A percentile compares a stretch with the other conserved stretches of the same genome.
phyloP scores from a whole-genome alignment of 2,888 invertebrate genomes.

The Macrostomum cliftonense region DNA sequence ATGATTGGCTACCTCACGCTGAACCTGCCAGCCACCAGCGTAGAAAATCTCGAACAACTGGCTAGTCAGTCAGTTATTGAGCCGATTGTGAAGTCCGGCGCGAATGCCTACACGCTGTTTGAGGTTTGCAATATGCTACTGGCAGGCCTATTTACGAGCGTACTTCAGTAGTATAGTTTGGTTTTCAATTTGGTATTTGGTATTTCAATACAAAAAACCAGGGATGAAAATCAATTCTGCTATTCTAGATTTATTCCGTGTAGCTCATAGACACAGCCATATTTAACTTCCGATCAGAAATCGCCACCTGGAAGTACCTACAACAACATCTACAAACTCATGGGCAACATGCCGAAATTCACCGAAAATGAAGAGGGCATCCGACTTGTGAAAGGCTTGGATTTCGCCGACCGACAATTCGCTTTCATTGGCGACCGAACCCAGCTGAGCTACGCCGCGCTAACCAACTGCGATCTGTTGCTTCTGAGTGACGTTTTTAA shows the following conservation, averaged over 20 bases:
- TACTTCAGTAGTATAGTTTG: too few species aligned
- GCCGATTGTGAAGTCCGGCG: constrained; percentile 15
- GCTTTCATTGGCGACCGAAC: not conserved
- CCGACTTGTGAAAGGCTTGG: not conserved
- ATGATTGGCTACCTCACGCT: constrained; percentile 18
- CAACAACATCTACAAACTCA: not conserved
- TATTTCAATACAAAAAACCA: too few species aligned
- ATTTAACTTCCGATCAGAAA: too few species aligned
- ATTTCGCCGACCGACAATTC: not conserved
- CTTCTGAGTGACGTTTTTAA: constrained; percentile 7
- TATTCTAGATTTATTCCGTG: too few species aligned
- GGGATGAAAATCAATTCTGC: too few species aligned
- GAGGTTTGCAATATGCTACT: constrained; percentile 4
- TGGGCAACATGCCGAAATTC: not conserved
- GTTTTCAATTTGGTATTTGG: too few species aligned
- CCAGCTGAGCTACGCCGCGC: not conserved
- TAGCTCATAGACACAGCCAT: too few species aligned
- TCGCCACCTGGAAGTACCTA: not conserved
- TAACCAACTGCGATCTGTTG: constrained; percentile 7
- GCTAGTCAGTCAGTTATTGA: constrained; percentile 13
- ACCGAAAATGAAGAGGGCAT: not conserved
- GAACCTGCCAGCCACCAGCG: constrained; percentile 14
- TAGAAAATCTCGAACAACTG: constrained; percentile 15
- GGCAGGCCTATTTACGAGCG: too few species aligned
- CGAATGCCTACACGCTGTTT: constrained; percentile 14